Base-by-base conservation (phyloP, 2,797 vertebrate genomes). In the Nyctibius grandis region DNA sequence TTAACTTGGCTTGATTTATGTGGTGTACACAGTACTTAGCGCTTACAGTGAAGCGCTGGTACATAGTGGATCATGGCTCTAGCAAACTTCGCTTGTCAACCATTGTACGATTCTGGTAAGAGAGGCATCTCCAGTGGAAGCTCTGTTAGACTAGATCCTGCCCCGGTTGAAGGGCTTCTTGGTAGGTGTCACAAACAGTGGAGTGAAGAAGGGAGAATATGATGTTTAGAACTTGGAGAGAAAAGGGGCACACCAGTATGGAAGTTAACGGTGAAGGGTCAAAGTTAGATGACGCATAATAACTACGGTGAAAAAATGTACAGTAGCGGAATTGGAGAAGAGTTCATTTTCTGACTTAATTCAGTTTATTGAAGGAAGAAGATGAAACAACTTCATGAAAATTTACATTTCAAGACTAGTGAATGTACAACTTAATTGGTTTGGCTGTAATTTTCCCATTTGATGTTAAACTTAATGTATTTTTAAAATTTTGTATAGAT, bases 31-130 rank as follows among this genome's bases (percentile, higher is more conserved):
- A 34, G 33, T n/a, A n/a, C n/a, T n/a, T n/a, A n/a, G 70, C 0
- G 0, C 0, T 9, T 59, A 2, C 6, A 10, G 17, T 38, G 48
- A 42, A 72, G 75, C 1, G 2, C 78, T 1, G 1, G 33, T 60
- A 48, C 33, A 4, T 42, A 33, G 34, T 34, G 18, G 22, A n/a
- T 36, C 29, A 1, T 34, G 45, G 45, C 42, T 75, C 21, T n/a
- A 51, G 50, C 0, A 0, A 36, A n/a, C 69, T 33, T 45, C 4
- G 3, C 28, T 91, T 48, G 28, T 73, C 56, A 28, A 4, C 31
- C 15, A 19, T 25, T 5, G 2, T 12, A 11, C 8, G 65, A 4
- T 50, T 73, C 50, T 69, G 63, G 6, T 50, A 26, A 31, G 76
- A 89, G 50, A 85, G 80, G 45, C 61, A 56, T 57, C 13, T 60